Evolutionary conservation across 2,113 vertebrate species (phyloP), one percentile per base, ranked within the genome.

Genomic region (Sardina pilchardus): DNA sequence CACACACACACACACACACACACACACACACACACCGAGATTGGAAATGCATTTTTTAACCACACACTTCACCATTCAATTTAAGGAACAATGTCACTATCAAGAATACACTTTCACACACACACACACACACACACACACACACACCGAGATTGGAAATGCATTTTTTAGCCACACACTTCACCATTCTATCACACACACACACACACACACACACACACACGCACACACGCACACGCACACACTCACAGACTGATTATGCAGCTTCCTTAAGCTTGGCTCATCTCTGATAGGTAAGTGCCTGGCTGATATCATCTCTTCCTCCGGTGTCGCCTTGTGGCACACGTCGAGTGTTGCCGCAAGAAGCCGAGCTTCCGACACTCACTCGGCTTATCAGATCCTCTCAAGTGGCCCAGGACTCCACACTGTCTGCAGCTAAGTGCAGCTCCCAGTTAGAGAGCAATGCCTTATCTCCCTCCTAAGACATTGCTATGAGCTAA

Each of bases 391-490:
- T 92, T 93, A 95, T 95, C 94, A 93, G 93, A 94, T 94, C 88
- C 88, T 24, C 45, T 93, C 81, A 93, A 94, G 93, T 92, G 94
- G 92, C 88, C 80, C 83, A 87, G 89, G 95, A 94, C 95, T 96
- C 95, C 94, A 94, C 93, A 94, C 90, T 93, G 95, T 96, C 95
- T 95, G 88, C 93, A 91, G 88, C 84, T 90, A 87, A 88, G 90
- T 89, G 82, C 87, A 89, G 89, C 90, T 89, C 87, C 86, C 81
- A 87, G 87, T 89, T 85, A 82, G 53, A 21, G 78, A 83, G 84
- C 30, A 86, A 45, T 34, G 59, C 56, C 91, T 95, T 95, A 94
- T 95, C 95, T 91, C 87, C 88, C 86, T 85, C 36, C 50, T 59
- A 30, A 84, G 83, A 75, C 56, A 75, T 81, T 44, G 3, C 44